Evolutionary conservation across 2,113 vertebrate genomes (phyloP), one percentile per base, ranked within the genome.

Genomic region (Tragulus kanchil): DNA sequence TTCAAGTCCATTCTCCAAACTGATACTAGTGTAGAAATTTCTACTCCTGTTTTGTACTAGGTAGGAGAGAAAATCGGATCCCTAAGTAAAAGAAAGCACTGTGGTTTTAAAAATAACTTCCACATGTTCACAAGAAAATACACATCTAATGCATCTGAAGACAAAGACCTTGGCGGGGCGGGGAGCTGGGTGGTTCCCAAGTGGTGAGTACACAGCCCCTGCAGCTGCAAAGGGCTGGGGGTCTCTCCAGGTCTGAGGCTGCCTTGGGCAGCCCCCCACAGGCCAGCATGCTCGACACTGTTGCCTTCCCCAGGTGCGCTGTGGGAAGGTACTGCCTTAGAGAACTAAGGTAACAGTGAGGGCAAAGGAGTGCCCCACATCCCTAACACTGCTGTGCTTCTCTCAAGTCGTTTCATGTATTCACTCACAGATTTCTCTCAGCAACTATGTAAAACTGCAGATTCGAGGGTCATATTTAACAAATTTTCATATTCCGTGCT

Each of bases 1-100:
- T 90, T 93, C 56, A 64, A 87, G 65, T 94, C n/a, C 56, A 50
- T 36, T 95, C 65, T 82, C 67, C 28, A 79, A 65, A 95, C 19
- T 56, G 28, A 83, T 17, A 4, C 48, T 67, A 52, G 54, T 13
- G 3, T 16, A 84, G 69, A n/a, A 85, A 78, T 65, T 79, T 85
- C 67, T 81, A 94, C 28, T 42, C 21, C 52, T 61, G 50, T 19
- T 61, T 36, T 67, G 1, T 52, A 84, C 26, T 69, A 84, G 15
- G 26, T 16, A 85, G 85, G 48, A 48, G 79, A 59, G 61, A 62
- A 94, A 96, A 21, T 21, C 73, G 89, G 75, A 87, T 45, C 65
- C 42, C 65, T 25, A 95, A 84, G 36, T 45, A 61, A 89, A 96
- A 97, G 59, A 86, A 59, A 50, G 8, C 36, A 89, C 9, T 26